phyloP scores from a whole-genome alignment of 1,140 invertebrate genomes.

The Habropoda laboriosa region DNA sequence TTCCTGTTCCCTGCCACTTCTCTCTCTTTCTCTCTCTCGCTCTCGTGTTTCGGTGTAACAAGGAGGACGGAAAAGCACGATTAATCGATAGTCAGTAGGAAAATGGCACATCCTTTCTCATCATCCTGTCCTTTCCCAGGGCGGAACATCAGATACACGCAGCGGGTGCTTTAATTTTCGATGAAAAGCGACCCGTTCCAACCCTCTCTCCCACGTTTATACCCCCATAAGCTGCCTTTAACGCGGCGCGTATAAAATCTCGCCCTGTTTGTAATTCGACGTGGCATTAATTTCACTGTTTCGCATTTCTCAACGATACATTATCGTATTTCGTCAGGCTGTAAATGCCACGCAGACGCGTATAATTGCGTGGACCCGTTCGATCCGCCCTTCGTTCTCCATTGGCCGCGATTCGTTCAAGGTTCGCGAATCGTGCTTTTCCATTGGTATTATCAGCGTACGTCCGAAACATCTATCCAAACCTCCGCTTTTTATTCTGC shows the following conservation, averaged over 20 bases:
- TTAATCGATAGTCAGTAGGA: too few species aligned
- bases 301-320: not conserved
- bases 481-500: too few species aligned
- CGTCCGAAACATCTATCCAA: too few species aligned
- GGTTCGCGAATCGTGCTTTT: too few species aligned
- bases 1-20: constrained; percentile 12
- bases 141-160: not conserved
- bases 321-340: not conserved
- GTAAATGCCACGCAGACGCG: not conserved
- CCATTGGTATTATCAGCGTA: too few species aligned
- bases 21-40: not conserved
- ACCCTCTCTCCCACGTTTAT: too few species aligned
- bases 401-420: too few species aligned
- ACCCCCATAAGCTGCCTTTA: too few species aligned
- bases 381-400: not conserved
- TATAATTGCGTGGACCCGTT: not conserved
- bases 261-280: constrained; percentile 10
- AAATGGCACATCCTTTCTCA: too few species aligned
- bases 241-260: not conserved
- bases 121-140: not conserved
- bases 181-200: not conserved
- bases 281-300: constrained; percentile 5
- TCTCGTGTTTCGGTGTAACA: too few species aligned
- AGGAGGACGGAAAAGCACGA: too few species aligned
- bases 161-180: constrained; percentile 17